A percentile compares a stretch with the other conserved stretches of the same genome.
Conservation (phyloP, 2,113 vertebrate species). For the Chaetodon trifascialis region DNA sequence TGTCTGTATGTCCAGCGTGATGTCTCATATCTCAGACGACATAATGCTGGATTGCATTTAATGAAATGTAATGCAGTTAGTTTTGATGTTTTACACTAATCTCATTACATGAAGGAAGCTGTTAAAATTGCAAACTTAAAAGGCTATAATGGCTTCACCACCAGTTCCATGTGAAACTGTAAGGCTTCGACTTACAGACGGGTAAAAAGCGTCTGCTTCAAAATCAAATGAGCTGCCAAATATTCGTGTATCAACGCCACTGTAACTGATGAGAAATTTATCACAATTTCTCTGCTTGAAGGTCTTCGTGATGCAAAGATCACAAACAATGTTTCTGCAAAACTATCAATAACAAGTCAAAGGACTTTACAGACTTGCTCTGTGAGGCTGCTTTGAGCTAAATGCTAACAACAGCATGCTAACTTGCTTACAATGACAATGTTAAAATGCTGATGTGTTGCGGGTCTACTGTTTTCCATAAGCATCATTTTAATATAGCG, state of each 20-base stretch:
- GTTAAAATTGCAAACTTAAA: not conserved
- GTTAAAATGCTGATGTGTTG: too few species aligned
- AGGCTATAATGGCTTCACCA: not conserved
- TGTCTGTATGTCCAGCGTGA: not conserved
- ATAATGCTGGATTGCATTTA: not conserved
- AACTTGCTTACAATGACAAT: too few species aligned
- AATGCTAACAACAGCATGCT: too few species aligned
- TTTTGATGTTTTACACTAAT: conserved; percentile 8
- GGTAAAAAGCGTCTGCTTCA: not conserved
- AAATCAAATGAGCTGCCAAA: not conserved
- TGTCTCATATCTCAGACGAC: not conserved
- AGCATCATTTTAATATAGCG: too few species aligned
- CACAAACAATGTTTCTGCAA: too few species aligned
- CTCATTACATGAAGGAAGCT: not conserved
- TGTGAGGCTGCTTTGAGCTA: too few species aligned
- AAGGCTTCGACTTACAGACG: not conserved
- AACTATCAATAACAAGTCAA: too few species aligned
- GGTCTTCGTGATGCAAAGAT: too few species aligned
- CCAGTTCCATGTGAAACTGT: not conserved
- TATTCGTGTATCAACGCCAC: not conserved
- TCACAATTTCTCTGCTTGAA: not conserved
- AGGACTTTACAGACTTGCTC: too few species aligned
- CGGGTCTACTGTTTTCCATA: too few species aligned
- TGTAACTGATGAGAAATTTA: not conserved
- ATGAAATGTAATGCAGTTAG: not conserved